Evolutionary conservation across 2,113 vertebrate species (phyloP).

Genomic region (Poeciliopsis prolifica): DNA sequence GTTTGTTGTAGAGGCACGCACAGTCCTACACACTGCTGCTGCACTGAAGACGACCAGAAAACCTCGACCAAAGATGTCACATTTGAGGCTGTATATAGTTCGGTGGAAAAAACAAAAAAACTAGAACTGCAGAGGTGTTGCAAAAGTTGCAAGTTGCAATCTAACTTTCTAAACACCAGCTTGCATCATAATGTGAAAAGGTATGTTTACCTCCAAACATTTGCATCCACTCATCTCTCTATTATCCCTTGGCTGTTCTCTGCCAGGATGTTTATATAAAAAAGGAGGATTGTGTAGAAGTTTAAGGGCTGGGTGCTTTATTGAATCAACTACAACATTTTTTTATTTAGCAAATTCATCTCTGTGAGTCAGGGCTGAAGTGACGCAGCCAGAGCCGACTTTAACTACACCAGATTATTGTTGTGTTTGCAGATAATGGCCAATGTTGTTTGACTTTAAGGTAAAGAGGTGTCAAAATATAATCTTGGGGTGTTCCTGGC

Average conservation of each 20-base stretch:
- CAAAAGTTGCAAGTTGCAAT: not conserved
- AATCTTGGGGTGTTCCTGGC: too few species aligned
- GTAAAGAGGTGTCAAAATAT: too few species aligned
- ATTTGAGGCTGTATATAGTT: not conserved
- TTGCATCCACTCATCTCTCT: not conserved
- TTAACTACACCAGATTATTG: not conserved
- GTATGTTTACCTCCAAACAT: not conserved
- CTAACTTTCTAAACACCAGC: not conserved
- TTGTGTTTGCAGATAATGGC: too few species aligned
- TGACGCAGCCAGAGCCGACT: not conserved
- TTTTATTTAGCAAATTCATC: not conserved
- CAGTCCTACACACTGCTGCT: slow-evolving; percentile 11
- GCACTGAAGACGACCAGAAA: not conserved
- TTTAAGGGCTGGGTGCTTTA: not conserved
- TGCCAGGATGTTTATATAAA: not conserved
- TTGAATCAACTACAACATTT: not conserved
- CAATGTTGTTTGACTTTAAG: too few species aligned
- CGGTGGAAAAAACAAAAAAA: too few species aligned
- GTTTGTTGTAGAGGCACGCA: slow-evolving; percentile 17
- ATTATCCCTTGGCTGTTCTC: not conserved
- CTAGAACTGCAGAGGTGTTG: not conserved
- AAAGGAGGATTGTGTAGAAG: not conserved
- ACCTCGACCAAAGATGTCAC: slow-evolving; percentile 5
- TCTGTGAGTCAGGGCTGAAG: too few species aligned
- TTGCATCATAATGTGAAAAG: not conserved